Base-by-base conservation (phyloP, 2,888 invertebrate species). In the Cerastis rubricosa region DNA sequence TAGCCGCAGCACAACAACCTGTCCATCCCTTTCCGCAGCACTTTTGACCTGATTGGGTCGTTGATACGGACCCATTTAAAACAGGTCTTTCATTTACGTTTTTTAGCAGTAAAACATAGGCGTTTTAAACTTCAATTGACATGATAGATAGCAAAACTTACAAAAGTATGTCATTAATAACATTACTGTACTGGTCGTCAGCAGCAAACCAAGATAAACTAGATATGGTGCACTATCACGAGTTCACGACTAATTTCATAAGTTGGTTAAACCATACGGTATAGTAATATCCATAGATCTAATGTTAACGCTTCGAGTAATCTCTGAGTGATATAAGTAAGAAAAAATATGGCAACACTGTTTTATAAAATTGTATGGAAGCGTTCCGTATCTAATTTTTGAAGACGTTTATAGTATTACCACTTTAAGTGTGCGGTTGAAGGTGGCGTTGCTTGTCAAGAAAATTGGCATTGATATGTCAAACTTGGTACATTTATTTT, bases 241-340 rank as follows among this genome's bases (percentile, higher is more conserved):
- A 80, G 66, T 63, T 73, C 59, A 84, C 80, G 81, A 74, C 69
- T 83, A 71, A 71, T 82, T 84, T 81, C 81, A 70, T 61, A 69
- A 76, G 76, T 81, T 57, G 84, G 74, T 17, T 79, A 84, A 54
- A n/a, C 14, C 49, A 68, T 80, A 76, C 82, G 85, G 82, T 76
- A 72, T 67, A 22, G 22, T 61, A 45, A 76, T 76, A 81, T 81
- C 70, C 47, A 73, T 65, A 68, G 70, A 85, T 81, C 82, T 82
- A 1, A 61, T 67, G 76, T 70, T 81, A 54, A 85, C 85, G 83
- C 67, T 71, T 73, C 54, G 59, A 25, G 47, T 76, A 49, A 40
- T 69, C 54, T 66, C 11, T 11, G 45, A 81, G 49, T 67, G 71
- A 70, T 70, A 71, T 45, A 61, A 45, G n/a, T 1, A 29, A 51